Percentiles rank a stretch among this genome's conserved stretches.
These are phyloP conservation scores for Numenius phaeopus DNA, from an alignment of 2,797 vertebrate genomes.

Conservation along the genomic window DNA sequence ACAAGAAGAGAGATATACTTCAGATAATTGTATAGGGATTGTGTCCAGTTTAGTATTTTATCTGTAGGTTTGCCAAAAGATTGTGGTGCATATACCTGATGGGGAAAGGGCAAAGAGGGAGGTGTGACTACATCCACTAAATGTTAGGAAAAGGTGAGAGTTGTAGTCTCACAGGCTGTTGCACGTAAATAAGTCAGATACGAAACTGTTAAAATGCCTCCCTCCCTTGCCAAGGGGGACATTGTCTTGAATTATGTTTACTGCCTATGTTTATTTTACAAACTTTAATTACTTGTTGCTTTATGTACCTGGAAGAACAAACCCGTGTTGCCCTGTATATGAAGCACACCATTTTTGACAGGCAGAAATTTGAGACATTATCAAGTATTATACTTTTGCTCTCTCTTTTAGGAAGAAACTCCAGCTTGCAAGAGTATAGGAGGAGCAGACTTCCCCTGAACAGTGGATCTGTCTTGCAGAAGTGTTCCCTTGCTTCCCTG, in stretches of 20 bases:
- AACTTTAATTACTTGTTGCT: not conserved
- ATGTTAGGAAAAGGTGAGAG: not conserved
- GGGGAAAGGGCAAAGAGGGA: not conserved
- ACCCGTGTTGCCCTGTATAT: not conserved
- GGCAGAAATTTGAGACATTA: not conserved
- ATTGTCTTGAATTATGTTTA: not conserved
- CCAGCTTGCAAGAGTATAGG: not conserved
- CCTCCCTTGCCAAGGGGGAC: not conserved
- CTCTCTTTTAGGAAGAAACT: not conserved
- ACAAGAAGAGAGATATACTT: not conserved
- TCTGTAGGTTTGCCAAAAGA: not conserved
- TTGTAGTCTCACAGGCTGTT: not conserved
- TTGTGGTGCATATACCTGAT: not conserved
- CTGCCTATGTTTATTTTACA: not conserved
- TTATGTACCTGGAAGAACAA: not conserved
- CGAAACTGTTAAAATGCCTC: not conserved
- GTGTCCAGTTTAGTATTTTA: not conserved
- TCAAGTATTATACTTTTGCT: not conserved
- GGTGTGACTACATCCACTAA: not conserved
- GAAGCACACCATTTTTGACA: not conserved
- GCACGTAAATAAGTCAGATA: fast-evolving
- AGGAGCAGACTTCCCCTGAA: not conserved
- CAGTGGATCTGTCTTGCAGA: not conserved
- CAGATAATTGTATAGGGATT: not conserved
- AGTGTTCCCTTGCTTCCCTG: not conserved